Conservation (phyloP, 2,113 vertebrate species). For the Melospiza melodia region DNA sequence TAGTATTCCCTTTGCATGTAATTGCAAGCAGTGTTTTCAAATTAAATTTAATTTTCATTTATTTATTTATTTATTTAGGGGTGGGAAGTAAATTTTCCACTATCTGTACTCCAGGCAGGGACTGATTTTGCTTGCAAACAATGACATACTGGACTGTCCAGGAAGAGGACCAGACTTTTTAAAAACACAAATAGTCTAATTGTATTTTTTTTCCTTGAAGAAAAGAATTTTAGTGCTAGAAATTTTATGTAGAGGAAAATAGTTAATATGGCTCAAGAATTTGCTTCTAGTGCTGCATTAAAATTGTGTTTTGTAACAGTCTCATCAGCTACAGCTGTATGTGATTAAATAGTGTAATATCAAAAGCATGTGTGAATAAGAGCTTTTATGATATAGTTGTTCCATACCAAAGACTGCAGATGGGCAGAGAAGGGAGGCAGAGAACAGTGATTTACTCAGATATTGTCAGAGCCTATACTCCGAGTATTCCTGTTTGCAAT, state of each 20-base stretch:
- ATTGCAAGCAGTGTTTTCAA: conserved; percentile 64
- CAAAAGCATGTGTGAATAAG: conserved; percentile 80
- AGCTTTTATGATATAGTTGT: conserved; percentile 74
- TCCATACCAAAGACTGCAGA: conserved; percentile 67
- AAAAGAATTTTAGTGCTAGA: conserved; percentile 58
- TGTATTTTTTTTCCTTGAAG: conserved; percentile 21
- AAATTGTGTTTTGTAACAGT: conserved; percentile 77
- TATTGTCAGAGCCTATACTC: not conserved
- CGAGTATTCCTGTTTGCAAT: not conserved
- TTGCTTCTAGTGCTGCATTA: conserved; percentile 69
- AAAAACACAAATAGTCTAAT: not conserved
- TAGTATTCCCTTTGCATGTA: conserved; percentile 62
- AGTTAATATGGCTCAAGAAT: conserved; percentile 73
- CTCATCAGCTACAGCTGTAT: conserved; percentile 78
- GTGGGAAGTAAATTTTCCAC: conserved; percentile 40
- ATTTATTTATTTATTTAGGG: no score
- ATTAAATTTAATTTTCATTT: not conserved
- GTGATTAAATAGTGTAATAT: conserved; percentile 80
- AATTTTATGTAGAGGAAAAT: conserved; percentile 67
- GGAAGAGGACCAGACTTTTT: conserved; percentile 53
- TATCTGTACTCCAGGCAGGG: conserved; percentile 66
- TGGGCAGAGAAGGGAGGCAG: conserved; percentile 40
- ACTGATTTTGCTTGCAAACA: conserved; percentile 52
- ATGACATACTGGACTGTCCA: conserved; percentile 41
- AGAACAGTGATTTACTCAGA: conserved; percentile 33